These are phyloP conservation scores for Keiferia lycopersicella DNA, from an alignment of 2,888 invertebrate genomes.

Conservation along the genomic window DNA sequence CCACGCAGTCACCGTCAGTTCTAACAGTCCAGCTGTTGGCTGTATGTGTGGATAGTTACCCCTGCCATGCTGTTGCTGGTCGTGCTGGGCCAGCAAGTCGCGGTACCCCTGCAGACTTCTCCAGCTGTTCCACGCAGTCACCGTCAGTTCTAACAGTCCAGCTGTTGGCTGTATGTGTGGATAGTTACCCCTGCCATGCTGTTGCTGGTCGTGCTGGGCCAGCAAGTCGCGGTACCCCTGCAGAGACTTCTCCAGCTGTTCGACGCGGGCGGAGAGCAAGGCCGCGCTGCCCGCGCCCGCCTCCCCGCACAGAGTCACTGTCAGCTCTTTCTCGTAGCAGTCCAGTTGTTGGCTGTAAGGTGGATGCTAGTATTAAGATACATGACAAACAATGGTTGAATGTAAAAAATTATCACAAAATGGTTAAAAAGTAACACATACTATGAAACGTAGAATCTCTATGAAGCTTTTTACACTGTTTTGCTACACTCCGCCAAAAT, in stretches of 20 bases:
- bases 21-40: too few relatives aligned
- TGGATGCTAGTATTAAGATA: too few relatives aligned
- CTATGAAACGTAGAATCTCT: too few relatives aligned
- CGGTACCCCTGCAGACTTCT: constrained; percentile 88
- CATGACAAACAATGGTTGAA: too few relatives aligned
- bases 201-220: constrained; percentile 83
- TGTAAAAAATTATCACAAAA: too few relatives aligned
- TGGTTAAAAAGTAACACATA: too few relatives aligned
- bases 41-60: too few relatives aligned
- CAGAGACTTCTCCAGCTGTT: constrained; percentile 87
- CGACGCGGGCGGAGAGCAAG: constrained; percentile 82
- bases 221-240: constrained; percentile 88
- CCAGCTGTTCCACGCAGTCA: constrained; percentile 83
- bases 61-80: constrained; percentile 75
- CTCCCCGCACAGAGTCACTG: constrained; percentile 71
- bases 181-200: constrained; percentile 56
- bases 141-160: too few relatives aligned
- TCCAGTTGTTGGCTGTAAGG: constrained; percentile 86
- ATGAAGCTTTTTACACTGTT: too few relatives aligned
- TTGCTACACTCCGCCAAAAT: too few relatives aligned
- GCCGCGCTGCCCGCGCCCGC: constrained; percentile 66
- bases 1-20: too few relatives aligned
- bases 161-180: too few relatives aligned
- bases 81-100: constrained; percentile 85
- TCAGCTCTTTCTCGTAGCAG: constrained; percentile 91